Conservation (phyloP, 2,888 invertebrate species). For the Muschampia plurimacula region DNA sequence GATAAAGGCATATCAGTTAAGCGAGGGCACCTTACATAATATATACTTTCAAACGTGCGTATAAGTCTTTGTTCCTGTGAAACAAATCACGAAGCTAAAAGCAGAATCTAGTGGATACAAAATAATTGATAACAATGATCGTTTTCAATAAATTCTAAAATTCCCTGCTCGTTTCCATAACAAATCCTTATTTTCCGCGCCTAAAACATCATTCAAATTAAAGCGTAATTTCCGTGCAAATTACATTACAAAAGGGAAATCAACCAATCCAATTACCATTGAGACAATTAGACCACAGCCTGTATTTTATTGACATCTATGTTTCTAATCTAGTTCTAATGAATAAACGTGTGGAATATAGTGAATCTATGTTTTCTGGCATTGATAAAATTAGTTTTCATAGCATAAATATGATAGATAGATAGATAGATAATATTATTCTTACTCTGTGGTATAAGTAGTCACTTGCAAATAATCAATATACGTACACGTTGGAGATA, state of each 20-base stretch:
- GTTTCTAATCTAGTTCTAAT: slow-evolving; percentile 21
- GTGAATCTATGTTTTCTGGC: not conserved
- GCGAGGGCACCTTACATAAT: too few species aligned
- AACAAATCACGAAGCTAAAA: too few species aligned
- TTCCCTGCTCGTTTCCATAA: not conserved
- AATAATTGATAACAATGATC: not conserved
- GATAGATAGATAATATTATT: too few species aligned
- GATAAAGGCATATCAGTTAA: too few species aligned
- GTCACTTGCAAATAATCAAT: too few species aligned
- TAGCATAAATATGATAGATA: not conserved
- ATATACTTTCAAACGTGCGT: too few species aligned
- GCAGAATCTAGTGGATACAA: too few species aligned
- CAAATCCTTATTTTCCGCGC: slow-evolving; percentile 9
- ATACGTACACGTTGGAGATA: too few species aligned
- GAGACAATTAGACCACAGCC: slow-evolving; percentile 27
- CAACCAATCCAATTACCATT: slow-evolving; percentile 25
- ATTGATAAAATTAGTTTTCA: not conserved
- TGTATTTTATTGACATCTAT: slow-evolving; percentile 19
- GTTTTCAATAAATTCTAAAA: not conserved
- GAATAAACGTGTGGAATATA: not conserved
- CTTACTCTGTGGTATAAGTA: too few species aligned
- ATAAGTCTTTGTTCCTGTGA: too few species aligned
- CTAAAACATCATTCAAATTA: slow-evolving; percentile 6
- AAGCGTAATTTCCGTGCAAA: slow-evolving; percentile 13
- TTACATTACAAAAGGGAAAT: slow-evolving; percentile 20